Base-by-base conservation (phyloP, 2,797 vertebrate species). In the Danio tinwini region DNA sequence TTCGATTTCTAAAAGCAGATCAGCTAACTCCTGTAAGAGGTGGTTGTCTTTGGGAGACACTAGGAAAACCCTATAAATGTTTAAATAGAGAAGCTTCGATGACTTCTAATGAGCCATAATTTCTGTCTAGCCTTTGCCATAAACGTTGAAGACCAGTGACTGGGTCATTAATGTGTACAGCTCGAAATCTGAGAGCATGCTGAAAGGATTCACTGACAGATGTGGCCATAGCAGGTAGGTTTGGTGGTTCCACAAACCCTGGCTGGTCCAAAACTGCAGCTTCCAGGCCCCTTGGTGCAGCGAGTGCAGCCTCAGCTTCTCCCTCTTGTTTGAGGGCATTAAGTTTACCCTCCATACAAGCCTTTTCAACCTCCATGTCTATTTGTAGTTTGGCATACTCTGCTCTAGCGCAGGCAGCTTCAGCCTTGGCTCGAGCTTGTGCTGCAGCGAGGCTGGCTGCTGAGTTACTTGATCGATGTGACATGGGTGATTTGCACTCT, bases 251-350 rank as follows among this genome's bases (percentile, higher is more conserved):
- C 45, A 47, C 45, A 47, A 47, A 47, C 45, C 5, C 50, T 53
- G 50, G 14, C 14, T n/a, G 50, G 1, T 53, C 16, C 16, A 53
- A 53, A 58, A 52, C 70, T 53, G 49, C 37, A 4, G 78, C 61
- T 45, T 65, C 61, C 0, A 72, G 40, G 13, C 64, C 59, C 17
- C 37, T 56, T 12, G 70, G 69, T 13, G 47, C 68, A 16, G 69
- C 59, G 11, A 65, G n/a, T 2, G 58, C 58, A n/a, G 78, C 69
- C 63, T 80, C 68, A 53, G 68, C 45, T 16, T 80, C 61, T 47
- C 70, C 63, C 16, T 81, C 71, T 37, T 69, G 37, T 58, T 75
- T 68, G 1, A 81, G 62, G 49, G 63, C 63, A 37, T 69, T 75
- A 6, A 81, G 19, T 21, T 21, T 81, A 11, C 71, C 79, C 5